Percentiles rank a stretch among this genome's conserved stretches.
phyloP scores from a whole-genome alignment of 2,113 vertebrate genomes.

The Pluvianellus socialis region DNA sequence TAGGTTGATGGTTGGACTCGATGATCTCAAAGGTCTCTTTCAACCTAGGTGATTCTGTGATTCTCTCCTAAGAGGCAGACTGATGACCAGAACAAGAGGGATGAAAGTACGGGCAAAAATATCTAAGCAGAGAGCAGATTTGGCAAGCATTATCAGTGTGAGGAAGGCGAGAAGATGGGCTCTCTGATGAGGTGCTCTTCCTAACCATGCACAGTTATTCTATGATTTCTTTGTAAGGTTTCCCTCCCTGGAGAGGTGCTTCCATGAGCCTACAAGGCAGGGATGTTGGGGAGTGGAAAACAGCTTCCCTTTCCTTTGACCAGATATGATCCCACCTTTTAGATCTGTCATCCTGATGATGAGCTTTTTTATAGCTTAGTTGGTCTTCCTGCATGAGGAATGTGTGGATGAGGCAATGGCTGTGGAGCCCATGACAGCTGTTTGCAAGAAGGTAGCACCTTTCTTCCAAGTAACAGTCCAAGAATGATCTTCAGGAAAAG shows the following conservation, averaged over 20 bases:
- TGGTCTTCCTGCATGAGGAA: neutral
- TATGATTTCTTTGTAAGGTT: neutral
- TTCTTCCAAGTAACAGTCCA: neutral
- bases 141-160: neutral
- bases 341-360: neutral
- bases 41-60: neutral
- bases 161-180: neutral
- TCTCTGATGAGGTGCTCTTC: neutral
- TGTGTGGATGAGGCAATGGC: neutral
- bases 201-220: neutral
- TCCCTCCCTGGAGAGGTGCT: neutral
- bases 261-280: neutral
- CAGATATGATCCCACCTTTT: neutral
- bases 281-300: neutral
- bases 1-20: no score
- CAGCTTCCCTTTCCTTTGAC: neutral
- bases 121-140: neutral
- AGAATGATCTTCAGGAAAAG: neutral
- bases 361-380: neutral
- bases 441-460: neutral
- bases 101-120: neutral
- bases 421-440: neutral
- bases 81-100: neutral
- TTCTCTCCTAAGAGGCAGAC: neutral
- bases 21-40: no score